These are phyloP conservation scores for Amblyjoppa proteus DNA, from an alignment of 2,888 invertebrate genomes.

Conservation along the genomic window DNA sequence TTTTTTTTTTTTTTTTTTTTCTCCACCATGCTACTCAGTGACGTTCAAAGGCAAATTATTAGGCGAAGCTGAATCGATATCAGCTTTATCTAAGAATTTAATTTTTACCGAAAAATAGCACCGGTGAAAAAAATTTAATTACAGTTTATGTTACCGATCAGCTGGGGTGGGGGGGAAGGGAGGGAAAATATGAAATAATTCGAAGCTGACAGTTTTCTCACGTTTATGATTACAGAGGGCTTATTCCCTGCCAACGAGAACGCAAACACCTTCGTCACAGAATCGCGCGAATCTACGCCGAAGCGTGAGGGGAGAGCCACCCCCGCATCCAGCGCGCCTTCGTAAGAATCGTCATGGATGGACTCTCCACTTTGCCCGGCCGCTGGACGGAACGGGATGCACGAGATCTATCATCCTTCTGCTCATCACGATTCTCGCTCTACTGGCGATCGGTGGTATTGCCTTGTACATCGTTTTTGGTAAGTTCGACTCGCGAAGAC, in stretches of 20 bases:
- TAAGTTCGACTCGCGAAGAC: no score
- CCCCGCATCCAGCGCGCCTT: conserved; percentile 81
- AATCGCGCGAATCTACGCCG: conserved; percentile 82
- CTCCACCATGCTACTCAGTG: no score
- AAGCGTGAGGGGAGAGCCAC: conserved; percentile 82
- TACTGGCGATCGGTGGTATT: conserved; percentile 81
- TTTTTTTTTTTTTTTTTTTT: no score
- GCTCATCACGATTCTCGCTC: conserved; percentile 77
- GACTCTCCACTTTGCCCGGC: conserved; percentile 81
- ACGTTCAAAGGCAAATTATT: no score
- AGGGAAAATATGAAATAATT: neutral
- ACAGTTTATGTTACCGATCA: no score
- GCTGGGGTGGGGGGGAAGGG: no score
- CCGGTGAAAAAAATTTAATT: no score
- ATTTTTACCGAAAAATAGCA: no score
- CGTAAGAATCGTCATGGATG: conserved; percentile 82
- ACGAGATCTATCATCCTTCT: conserved; percentile 79
- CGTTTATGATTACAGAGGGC: conserved; percentile 79
- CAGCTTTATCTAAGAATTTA: no score
- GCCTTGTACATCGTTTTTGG: conserved; percentile 74
- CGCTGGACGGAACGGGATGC: conserved; percentile 78
- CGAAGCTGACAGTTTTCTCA: conserved; percentile 26
- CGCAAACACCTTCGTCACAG: conserved; percentile 81
- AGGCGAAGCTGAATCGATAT: no score
- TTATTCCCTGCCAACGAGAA: conserved; percentile 81